A percentile compares a stretch with the other conserved stretches of the same genome.
Conservation (phyloP, 1,140 invertebrate genomes). For the honey bee (Apis mellifera) region Amel_HAv3.1 CM009931.2:525501-526000, state of each 20-base stretch:
- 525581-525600: constrained; percentile 27
- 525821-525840: background rate
- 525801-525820: constrained; percentile 59
- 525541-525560: constrained; percentile 11
- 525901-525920: background rate
- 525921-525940: background rate
- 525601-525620: constrained; percentile 34
- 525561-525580: constrained; percentile 23
- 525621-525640: constrained; percentile 9
- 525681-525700: no score
- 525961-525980: background rate
- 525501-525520: constrained; percentile 19
- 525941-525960: background rate
- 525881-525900: background rate
- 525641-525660: background rate
- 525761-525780: constrained; percentile 50
- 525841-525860: constrained; percentile 13
- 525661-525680: no score
- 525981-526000: constrained; percentile 43
- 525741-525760: constrained; percentile 31
- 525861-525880: constrained; percentile 26
- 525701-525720: background rate
- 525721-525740: constrained; percentile 15
- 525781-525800: constrained; percentile 56
- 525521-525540: constrained; percentile 25